phyloP scores from a whole-genome alignment of 1,140 invertebrate species.

The Akabosia matsudoensis region DNA sequence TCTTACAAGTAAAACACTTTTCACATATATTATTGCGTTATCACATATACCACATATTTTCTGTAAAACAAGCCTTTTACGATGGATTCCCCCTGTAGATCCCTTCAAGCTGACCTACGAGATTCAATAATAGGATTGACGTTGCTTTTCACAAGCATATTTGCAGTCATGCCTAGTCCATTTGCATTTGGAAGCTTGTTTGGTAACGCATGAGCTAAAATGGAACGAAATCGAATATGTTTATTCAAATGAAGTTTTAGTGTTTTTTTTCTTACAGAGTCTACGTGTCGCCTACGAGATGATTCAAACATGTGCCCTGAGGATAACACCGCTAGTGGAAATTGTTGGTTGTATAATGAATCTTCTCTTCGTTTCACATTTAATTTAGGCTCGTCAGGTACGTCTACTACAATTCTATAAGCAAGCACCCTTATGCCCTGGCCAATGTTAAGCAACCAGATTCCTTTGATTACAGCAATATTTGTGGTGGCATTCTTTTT shows the following conservation, averaged over 20 bases:
- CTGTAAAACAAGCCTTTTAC: neutral
- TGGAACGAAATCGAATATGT: neutral
- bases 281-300: neutral
- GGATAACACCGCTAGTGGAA: neutral
- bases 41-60: no score
- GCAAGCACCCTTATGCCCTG: no score
- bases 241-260: neutral
- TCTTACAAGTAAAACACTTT: neutral
- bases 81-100: neutral
- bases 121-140: neutral
- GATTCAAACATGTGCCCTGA: neutral
- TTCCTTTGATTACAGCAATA: neutral
- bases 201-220: neutral
- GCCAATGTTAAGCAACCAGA: no score
- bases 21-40: neutral
- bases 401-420: neutral
- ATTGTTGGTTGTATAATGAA: conserved; percentile 1
- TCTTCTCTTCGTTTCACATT: neutral
- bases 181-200: conserved; percentile 13
- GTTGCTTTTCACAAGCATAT: neutral
- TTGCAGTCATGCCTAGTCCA: conserved; percentile 7
- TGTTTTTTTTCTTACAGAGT: neutral
- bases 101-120: neutral
- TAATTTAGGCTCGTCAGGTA: conserved; percentile 2
- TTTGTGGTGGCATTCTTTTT: neutral